Percentiles rank a stretch among this genome's conserved stretches.
phyloP scores from a whole-genome alignment of 2,888 invertebrate genomes.

The Bimastos eiseni region DNA sequence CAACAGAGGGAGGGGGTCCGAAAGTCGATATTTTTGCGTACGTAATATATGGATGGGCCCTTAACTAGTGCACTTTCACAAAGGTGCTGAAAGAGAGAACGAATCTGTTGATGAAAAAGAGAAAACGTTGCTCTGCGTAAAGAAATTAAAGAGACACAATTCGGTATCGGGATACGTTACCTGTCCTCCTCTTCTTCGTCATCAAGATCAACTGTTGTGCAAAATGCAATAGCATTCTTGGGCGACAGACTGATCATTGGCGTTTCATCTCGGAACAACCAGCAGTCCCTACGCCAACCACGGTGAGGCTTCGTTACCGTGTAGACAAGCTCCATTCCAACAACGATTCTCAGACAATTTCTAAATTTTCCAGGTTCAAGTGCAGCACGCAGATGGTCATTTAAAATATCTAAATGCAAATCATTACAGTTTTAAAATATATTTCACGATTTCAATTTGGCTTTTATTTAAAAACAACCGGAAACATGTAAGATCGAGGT shows the following conservation, averaged over 20 bases:
- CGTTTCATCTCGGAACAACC: constrained; percentile 26
- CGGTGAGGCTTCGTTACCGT: constrained; percentile 25
- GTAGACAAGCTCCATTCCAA: constrained; percentile 27
- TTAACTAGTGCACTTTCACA: too few relatives aligned
- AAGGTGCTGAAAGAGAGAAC: too few relatives aligned
- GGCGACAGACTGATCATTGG: constrained; percentile 24
- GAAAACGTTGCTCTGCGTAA: too few relatives aligned
- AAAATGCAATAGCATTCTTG: constrained; percentile 26
- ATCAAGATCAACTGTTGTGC: constrained; percentile 28
- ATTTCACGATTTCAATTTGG: not conserved
- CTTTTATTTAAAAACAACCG: not conserved
- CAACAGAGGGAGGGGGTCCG: too few relatives aligned
- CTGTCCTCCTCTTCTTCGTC: constrained; percentile 15
- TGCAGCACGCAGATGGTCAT: not conserved
- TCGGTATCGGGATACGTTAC: not conserved
- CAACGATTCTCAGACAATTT: not conserved
- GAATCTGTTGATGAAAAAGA: too few relatives aligned
- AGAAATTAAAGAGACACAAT: not conserved
- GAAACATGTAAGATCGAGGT: not conserved
- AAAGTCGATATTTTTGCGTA: too few relatives aligned
- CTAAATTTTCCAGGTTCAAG: not conserved
- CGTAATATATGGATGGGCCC: too few relatives aligned
- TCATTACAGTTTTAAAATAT: not conserved
- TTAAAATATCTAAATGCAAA: not conserved
- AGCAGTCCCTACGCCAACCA: not conserved